phyloP scores from a whole-genome alignment of 2,888 invertebrate genomes.

The Dryobota labecula region DNA sequence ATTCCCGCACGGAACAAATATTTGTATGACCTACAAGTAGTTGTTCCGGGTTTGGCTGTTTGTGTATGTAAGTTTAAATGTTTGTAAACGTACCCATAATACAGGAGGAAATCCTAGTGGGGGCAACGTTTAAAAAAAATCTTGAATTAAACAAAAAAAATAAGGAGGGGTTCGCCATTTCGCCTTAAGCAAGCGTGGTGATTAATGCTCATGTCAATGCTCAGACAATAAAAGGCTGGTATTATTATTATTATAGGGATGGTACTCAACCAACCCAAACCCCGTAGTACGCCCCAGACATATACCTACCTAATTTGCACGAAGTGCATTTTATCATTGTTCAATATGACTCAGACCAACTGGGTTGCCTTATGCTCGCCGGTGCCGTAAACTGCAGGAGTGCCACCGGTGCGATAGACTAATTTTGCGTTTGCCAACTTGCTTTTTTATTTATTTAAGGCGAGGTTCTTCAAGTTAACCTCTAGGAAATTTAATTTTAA shows the following conservation, averaged over 20 bases:
- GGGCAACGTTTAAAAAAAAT: too few species aligned
- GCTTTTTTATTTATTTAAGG: too few species aligned
- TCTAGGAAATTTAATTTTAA: too few species aligned
- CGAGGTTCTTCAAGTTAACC: too few species aligned
- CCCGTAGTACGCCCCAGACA: neutral
- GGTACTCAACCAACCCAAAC: neutral
- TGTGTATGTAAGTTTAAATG: too few species aligned
- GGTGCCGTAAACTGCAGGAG: conserved; percentile 4
- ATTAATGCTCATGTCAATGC: neutral
- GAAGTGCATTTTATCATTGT: conserved; percentile 20
- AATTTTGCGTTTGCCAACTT: neutral
- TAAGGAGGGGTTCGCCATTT: neutral
- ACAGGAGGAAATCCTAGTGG: too few species aligned
- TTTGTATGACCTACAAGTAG: too few species aligned
- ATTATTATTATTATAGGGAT: neutral
- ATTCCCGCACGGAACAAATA: too few species aligned
- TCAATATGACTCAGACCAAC: conserved; percentile 23
- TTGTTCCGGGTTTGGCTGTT: too few species aligned
- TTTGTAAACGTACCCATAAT: too few species aligned
- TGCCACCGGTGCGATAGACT: neutral
- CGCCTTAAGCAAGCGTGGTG: neutral
- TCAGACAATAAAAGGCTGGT: neutral
- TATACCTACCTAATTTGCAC: conserved; percentile 7
- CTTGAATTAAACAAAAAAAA: too few species aligned
- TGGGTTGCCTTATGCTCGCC: neutral